Percentiles rank a stretch among this genome's conserved stretches.
phyloP scores from a whole-genome alignment of 2,797 vertebrate species.

The Cottoperca gobio region DNA sequence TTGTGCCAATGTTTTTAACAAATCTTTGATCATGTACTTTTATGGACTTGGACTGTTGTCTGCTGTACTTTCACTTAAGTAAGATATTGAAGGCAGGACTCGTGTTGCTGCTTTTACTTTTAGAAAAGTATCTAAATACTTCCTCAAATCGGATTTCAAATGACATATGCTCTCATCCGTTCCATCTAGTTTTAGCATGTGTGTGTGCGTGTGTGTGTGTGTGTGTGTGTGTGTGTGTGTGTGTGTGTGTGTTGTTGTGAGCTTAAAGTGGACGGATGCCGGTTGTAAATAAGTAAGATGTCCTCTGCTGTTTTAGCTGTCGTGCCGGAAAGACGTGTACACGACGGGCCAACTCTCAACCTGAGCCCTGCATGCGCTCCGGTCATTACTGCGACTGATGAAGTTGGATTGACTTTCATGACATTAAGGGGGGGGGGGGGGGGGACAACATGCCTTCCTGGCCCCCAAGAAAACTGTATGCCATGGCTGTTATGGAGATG shows the following conservation, averaged over 20 bases:
- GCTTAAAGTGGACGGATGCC: conserved; percentile 16
- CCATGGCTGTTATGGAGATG: conserved; percentile 59
- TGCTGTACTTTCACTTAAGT: not conserved
- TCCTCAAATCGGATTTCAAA: conserved; percentile 6
- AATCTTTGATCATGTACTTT: no score
- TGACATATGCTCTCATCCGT: not conserved
- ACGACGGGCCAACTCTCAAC: conserved; percentile 23
- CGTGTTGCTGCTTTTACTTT: not conserved
- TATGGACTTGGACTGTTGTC: not conserved
- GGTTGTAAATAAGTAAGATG: conserved; percentile 48
- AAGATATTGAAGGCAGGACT: not conserved
- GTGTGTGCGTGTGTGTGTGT: not conserved
- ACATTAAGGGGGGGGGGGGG: not conserved
- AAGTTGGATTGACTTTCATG: conserved; percentile 49
- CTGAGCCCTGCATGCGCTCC: conserved; percentile 12
- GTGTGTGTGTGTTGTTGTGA: not conserved
- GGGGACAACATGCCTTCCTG: conserved; percentile 10
- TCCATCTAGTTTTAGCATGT: conserved; percentile 13
- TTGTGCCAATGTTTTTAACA: no score
- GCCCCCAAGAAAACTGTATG: conserved; percentile 42
- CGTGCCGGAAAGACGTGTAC: not conserved
- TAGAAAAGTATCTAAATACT: not conserved
- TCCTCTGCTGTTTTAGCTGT: conserved; percentile 35
- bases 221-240: not conserved
- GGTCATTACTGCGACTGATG: conserved; percentile 45